A percentile compares a stretch with the other conserved stretches of the same genome.
These are phyloP conservation scores for Enteromius mattozi DNA, from an alignment of 2,797 vertebrate species.

Conservation along the genomic window DNA sequence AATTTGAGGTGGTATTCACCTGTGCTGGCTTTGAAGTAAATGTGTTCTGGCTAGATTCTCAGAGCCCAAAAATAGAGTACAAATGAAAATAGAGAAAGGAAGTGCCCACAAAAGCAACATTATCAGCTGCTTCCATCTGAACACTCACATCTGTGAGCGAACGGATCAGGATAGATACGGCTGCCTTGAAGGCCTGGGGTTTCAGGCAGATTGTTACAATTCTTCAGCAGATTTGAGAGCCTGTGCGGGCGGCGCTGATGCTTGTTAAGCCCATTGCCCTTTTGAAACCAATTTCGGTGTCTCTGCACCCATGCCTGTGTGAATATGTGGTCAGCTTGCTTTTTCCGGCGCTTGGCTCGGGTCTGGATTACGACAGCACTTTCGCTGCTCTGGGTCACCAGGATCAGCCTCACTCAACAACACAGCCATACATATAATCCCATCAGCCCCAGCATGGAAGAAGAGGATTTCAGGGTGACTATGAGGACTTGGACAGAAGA, in stretches of 20 bases:
- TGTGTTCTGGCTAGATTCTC: background rate
- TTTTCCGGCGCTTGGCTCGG: background rate
- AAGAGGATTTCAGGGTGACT: conserved; percentile 36
- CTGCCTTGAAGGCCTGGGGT: background rate
- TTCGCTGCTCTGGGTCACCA: conserved; percentile 16
- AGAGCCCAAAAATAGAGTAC: background rate
- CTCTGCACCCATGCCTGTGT: background rate
- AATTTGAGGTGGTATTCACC: background rate
- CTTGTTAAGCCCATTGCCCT: conserved; percentile 39
- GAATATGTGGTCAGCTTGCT: conserved; percentile 20
- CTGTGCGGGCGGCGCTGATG: conserved; percentile 1
- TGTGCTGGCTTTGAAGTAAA: background rate
- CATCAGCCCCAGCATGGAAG: conserved; percentile 18
- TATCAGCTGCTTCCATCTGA: conserved; percentile 35
- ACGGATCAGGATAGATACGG: conserved; percentile 8
- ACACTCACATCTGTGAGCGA: conserved; percentile 21
- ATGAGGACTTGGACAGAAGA: conserved; percentile 26
- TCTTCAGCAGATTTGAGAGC: conserved; percentile 25
- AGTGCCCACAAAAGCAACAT: conserved; percentile 14
- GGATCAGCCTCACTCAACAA: conserved; percentile 40
- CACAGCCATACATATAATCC: conserved; percentile 32
- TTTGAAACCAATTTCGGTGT: conserved; percentile 38
- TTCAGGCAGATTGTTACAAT: conserved; percentile 45
- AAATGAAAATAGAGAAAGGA: background rate
- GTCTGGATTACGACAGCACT: conserved; percentile 28